These are phyloP conservation scores for Ectemnius cavifrons DNA, from an alignment of 2,888 invertebrate genomes.

Conservation along the genomic window DNA sequence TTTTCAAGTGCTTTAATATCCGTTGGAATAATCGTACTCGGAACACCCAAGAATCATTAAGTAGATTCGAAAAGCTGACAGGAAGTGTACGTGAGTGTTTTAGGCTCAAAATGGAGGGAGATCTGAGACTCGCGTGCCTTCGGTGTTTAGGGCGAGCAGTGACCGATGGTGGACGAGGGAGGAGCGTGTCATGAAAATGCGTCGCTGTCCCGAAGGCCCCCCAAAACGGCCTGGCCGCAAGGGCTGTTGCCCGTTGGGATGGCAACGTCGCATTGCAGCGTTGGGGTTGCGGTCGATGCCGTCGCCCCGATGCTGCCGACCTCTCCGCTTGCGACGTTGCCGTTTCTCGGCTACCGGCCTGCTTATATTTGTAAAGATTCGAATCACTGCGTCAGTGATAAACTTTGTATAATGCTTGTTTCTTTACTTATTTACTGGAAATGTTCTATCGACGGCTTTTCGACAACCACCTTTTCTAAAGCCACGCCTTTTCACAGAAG, in stretches of 20 bases:
- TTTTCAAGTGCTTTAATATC: too few species aligned
- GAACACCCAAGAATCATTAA: background rate
- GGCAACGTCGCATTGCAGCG: conserved; percentile 79
- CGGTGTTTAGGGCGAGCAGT: conserved; percentile 38
- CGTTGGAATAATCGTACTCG: background rate
- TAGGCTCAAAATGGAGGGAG: conserved; percentile 12
- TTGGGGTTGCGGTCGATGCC: conserved; percentile 78
- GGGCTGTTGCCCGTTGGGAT: conserved; percentile 78
- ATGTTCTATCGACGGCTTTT: too few species aligned
- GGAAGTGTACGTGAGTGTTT: conserved; percentile 25
- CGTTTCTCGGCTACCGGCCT: conserved; percentile 44
- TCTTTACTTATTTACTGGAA: too few species aligned
- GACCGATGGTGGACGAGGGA: conserved; percentile 41
- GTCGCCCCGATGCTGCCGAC: conserved; percentile 63
- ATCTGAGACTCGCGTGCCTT: conserved; percentile 48
- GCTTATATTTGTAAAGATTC: background rate
- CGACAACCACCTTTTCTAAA: too few species aligned
- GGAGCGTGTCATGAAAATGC: conserved; percentile 59
- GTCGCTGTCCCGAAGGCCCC: conserved; percentile 31
- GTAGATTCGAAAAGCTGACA: background rate
- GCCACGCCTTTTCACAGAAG: too few species aligned
- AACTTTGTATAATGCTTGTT: too few species aligned
- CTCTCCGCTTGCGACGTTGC: conserved; percentile 60
- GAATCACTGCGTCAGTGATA: too few species aligned
- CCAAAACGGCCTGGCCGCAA: conserved; percentile 58